phyloP scores from a whole-genome alignment of 1,140 invertebrate species.

The Dufourea novaeangliae region DNA sequence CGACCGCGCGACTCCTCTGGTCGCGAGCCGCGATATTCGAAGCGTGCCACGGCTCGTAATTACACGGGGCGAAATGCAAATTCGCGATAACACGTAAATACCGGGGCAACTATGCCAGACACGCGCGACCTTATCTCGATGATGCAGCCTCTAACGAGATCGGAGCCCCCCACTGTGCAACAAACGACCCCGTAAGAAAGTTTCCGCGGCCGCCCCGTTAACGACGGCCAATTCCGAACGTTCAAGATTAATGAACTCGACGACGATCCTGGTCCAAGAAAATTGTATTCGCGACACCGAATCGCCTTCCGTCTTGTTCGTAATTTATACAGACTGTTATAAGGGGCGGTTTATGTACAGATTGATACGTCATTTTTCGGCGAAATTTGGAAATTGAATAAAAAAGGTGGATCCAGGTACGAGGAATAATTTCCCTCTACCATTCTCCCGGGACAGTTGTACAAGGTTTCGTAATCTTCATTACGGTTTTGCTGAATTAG shows the following conservation, averaged over 20 bases:
- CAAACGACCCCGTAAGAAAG: conserved; percentile 12
- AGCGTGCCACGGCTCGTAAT: background rate
- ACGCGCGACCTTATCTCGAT: conserved; percentile 27
- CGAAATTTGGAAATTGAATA: too few species aligned
- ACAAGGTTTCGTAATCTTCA: too few species aligned
- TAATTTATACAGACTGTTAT: conserved; percentile 19
- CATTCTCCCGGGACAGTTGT: too few species aligned
- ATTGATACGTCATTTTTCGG: too few species aligned
- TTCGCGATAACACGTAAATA: conserved; percentile 29
- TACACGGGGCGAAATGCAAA: conserved; percentile 32
- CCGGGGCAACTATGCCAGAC: conserved; percentile 24
- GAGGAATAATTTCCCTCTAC: too few species aligned
- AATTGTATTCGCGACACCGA: conserved; percentile 39
- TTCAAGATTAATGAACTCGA: conserved; percentile 57
- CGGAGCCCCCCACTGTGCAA: conserved; percentile 20
- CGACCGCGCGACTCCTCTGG: background rate
- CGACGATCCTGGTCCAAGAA: conserved; percentile 5
- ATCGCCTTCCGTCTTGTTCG: conserved; percentile 1
- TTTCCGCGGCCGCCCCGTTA: conserved; percentile 29
- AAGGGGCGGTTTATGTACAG: too few species aligned
- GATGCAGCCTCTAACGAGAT: conserved; percentile 52
- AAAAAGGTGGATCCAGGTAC: too few species aligned
- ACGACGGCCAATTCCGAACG: conserved; percentile 17
- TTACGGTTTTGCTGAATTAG: too few species aligned
- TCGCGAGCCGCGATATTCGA: background rate